These are phyloP conservation scores for Cercocebus atys DNA, from an alignment of 2,113 vertebrate species.

Conservation along the genomic window DNA sequence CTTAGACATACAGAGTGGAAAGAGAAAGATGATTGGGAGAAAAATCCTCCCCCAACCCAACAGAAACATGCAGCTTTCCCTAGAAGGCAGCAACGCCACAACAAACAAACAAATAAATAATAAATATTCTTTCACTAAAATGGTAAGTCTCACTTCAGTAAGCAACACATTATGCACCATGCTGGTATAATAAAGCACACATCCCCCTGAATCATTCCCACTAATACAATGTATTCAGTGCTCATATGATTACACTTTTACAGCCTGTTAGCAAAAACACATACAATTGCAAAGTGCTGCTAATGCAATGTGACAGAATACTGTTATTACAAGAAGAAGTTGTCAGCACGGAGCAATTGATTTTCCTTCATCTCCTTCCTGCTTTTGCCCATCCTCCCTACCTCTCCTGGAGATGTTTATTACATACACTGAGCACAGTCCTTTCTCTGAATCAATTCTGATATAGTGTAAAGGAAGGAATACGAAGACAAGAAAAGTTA, in stretches of 20 bases:
- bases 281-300: slow-evolving; percentile 72
- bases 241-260: slow-evolving; percentile 76
- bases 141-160: slow-evolving; percentile 76
- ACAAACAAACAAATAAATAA: slow-evolving; percentile 75
- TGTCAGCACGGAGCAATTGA: slow-evolving; percentile 68
- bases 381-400: slow-evolving; percentile 10
- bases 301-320: slow-evolving; percentile 74
- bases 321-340: slow-evolving; percentile 73
- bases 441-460: slow-evolving; percentile 59
- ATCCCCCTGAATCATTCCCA: slow-evolving; percentile 41
- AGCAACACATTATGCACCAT: slow-evolving; percentile 72
- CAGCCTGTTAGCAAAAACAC: slow-evolving; percentile 76
- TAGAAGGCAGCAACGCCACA: background rate
- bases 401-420: slow-evolving; percentile 65
- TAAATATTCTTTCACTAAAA: slow-evolving; percentile 71
- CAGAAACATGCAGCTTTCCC: background rate
- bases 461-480: background rate
- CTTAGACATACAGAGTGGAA: background rate
- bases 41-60: background rate
- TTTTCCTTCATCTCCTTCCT: slow-evolving; percentile 72
- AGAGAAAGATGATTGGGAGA: background rate
- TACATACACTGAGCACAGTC: slow-evolving; percentile 27
- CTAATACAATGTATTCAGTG: slow-evolving; percentile 74
- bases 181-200: slow-evolving; percentile 68
- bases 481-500: background rate